These are phyloP conservation scores for Uromys caudimaculatus DNA, from an alignment of 2,797 vertebrate genomes.

Conservation along the genomic window DNA sequence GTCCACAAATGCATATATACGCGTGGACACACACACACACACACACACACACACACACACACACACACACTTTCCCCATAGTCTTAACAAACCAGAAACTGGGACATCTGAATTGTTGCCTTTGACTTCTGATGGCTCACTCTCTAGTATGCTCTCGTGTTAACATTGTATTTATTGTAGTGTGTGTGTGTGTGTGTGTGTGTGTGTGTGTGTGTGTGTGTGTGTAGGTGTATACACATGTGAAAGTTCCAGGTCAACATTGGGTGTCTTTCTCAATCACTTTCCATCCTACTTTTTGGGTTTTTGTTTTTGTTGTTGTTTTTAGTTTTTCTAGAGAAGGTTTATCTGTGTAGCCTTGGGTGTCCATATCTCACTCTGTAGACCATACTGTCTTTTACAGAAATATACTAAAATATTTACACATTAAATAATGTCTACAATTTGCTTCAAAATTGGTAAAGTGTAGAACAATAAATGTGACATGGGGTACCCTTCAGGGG, in stretches of 20 bases:
- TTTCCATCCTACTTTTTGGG: neutral
- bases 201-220: too few species aligned
- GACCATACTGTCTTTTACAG: constrained; percentile 6
- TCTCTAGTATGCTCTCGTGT: neutral
- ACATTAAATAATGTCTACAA: neutral
- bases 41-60: neutral
- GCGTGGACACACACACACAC: neutral
- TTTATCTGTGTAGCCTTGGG: too few species aligned
- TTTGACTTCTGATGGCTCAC: neutral
- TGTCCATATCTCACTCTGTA: neutral
- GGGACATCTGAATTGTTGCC: neutral
- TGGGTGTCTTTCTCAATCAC: neutral
- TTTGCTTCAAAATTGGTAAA: neutral
- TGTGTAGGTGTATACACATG: too few species aligned
- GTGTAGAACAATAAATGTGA: too few species aligned
- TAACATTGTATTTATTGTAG: neutral
- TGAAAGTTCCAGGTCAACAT: neutral
- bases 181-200: too few species aligned
- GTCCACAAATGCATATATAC: neutral
- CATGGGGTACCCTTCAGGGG: neutral
- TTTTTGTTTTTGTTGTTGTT: too few species aligned
- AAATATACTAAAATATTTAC: constrained; percentile 40
- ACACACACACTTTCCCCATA: neutral
- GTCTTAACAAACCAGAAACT: neutral
- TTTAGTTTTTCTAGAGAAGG: neutral